A percentile compares a stretch with the other conserved stretches of the same genome.
Conservation (phyloP, 2,113 vertebrate genomes). For the Bujurquina vittata region DNA sequence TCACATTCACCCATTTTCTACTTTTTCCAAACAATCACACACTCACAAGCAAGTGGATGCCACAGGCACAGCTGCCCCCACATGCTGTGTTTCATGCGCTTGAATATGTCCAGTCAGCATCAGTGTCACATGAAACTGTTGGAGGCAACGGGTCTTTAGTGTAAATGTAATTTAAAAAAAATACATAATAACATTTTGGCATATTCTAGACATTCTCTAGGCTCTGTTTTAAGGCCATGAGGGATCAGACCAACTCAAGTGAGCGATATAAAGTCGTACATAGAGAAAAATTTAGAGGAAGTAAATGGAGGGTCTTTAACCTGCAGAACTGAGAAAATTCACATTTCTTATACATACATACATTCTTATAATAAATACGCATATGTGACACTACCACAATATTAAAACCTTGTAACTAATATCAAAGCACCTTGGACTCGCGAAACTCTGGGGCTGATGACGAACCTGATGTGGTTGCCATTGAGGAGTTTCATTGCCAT, state of each 20-base stretch:
- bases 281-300: neutral
- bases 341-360: neutral
- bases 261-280: neutral
- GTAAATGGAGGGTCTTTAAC: neutral
- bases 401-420: neutral
- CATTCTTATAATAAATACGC: neutral
- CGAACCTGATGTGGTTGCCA: too few relatives aligned
- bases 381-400: neutral
- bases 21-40: neutral
- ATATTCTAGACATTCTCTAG: neutral
- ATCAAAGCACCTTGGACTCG: too few relatives aligned
- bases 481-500: too few relatives aligned
- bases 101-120: neutral
- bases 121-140: too few relatives aligned
- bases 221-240: neutral
- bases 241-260: neutral
- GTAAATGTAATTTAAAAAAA: too few relatives aligned
- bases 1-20: neutral
- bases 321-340: neutral
- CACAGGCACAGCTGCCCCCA: neutral
- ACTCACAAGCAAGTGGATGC: too few relatives aligned
- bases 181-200: too few relatives aligned
- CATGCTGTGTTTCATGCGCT: accelerated
- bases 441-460: too few relatives aligned
- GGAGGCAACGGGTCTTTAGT: too few relatives aligned